Percentiles rank a stretch among this genome's conserved stretches.
Evolutionary conservation across 2,797 vertebrate genomes (phyloP).

Genomic region (Protonibea diacanthus): DNA sequence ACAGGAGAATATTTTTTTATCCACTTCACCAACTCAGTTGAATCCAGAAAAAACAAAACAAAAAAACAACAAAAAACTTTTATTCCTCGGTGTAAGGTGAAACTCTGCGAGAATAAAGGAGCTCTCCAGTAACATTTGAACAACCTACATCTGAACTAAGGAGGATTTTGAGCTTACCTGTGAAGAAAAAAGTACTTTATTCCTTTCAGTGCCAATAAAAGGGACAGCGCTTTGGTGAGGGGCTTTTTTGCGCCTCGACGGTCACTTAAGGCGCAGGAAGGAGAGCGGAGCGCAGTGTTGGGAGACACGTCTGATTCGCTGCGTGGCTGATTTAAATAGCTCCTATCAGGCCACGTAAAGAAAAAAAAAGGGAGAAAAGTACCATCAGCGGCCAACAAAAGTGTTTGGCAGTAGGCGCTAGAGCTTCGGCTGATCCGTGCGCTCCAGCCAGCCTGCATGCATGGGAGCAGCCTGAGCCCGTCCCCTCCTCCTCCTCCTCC

Average conservation of each 20-base stretch:
- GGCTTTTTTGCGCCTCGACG: slow-evolving; percentile 71
- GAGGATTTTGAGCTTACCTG: slow-evolving; percentile 83
- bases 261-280: slow-evolving; percentile 63
- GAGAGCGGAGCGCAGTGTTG: slow-evolving; percentile 61
- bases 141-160: slow-evolving; percentile 12
- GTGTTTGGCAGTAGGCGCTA: slow-evolving; percentile 82
- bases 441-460: slow-evolving; percentile 74
- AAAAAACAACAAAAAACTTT: slow-evolving; percentile 81
- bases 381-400: slow-evolving; percentile 83
- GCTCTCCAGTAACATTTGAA: slow-evolving; percentile 12
- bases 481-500: slow-evolving; percentile 83
- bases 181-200: slow-evolving; percentile 74
- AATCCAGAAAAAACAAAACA: slow-evolving; percentile 75
- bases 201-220: slow-evolving; percentile 77
- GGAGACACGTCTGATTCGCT: slow-evolving; percentile 78
- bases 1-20: slow-evolving; percentile 71
- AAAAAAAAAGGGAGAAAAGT: slow-evolving; percentile 71
- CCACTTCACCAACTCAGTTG: slow-evolving; percentile 69
- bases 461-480: slow-evolving; percentile 85
- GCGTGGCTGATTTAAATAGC: slow-evolving; percentile 82
- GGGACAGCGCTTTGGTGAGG: slow-evolving; percentile 70
- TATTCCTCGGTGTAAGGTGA: slow-evolving; percentile 39
- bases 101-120: slow-evolving; percentile 5
- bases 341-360: slow-evolving; percentile 80
- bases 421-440: slow-evolving; percentile 81